phyloP scores from a whole-genome alignment of 2,113 vertebrate species.

The Oreotragus oreotragus region DNA sequence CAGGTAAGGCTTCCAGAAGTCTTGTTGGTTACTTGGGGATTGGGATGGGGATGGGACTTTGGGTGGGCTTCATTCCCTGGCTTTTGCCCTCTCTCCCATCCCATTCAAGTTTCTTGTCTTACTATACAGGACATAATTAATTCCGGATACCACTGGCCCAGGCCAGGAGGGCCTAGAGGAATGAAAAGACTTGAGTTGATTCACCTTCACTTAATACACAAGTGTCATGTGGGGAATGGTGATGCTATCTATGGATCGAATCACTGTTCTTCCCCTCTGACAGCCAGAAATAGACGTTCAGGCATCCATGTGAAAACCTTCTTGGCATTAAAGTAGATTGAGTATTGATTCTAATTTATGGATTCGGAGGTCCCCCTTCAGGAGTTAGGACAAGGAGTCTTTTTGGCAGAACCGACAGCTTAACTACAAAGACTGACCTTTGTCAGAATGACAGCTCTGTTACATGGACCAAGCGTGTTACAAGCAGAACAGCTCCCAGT shows the following conservation, averaged over 20 bases:
- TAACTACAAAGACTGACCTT: background rate
- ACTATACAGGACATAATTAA: background rate
- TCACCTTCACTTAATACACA: background rate
- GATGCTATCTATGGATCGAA: background rate
- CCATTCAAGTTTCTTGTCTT: background rate
- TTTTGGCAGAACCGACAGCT: background rate
- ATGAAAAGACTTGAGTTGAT: background rate
- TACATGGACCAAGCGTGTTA: background rate
- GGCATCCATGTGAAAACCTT: background rate
- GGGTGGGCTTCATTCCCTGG: background rate
- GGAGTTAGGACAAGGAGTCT: background rate
- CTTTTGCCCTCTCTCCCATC: background rate
- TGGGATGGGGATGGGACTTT: background rate
- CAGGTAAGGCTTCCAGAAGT: background rate
- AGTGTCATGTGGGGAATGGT: background rate
- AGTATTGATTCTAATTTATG: slow-evolving; percentile 7
- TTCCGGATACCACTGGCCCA: background rate
- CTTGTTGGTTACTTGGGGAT: background rate
- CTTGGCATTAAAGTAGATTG: background rate
- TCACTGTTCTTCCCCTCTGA: background rate
- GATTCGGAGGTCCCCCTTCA: background rate
- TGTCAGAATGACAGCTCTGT: background rate
- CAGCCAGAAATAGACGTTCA: background rate
- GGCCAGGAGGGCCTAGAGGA: background rate
- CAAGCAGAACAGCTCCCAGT: background rate